Base-by-base conservation (phyloP, 1,140 invertebrate species). In the Cyclargus thomasi region DNA sequence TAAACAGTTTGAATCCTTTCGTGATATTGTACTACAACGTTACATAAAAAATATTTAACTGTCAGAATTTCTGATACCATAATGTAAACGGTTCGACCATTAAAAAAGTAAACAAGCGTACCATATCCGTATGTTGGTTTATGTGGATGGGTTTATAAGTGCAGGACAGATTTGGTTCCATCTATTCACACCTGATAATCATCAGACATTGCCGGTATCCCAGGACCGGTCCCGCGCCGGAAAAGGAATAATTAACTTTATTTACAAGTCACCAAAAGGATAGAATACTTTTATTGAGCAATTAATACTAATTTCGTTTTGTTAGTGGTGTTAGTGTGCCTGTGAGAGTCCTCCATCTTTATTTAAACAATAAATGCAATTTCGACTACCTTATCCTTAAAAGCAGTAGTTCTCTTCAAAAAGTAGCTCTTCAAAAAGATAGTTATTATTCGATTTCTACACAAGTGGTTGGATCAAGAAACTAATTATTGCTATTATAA, bases 111-210 rank as follows among this genome's bases (percentile, higher is more conserved):
- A 59, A 59, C 55, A 59, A 59, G 1, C 10, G 18, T 21, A 59
- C 73, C 74, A 71, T 74, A 70, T 74, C 77, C 70, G 71, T 73
- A 72, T 73, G 23, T 36, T 53, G 78, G 78, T 71, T 17, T 70
- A 71, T 63, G 63, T 80, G 70, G 65, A 70, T 66, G 70, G 74
- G 73, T 81, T 82, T 80, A 80, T 74, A 78, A 81, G 74, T 77
- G 73, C 76, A 79, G 75, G 80, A 78, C 77, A 80, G 72, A 69
- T 82, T 81, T 80, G 81, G 80, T 62, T 69, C 71, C 73, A 81
- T 77, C 83, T 83, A 86, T 88, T 88, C 81, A 88, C 86, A 88
- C 86, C 81, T 76, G 85, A 88, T 88, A 83, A 88, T 86, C 79
- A 84, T 85, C 82, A 80, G 82, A 75, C 74, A 77, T 75, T 80